Percentiles rank a stretch among this genome's conserved stretches.
Conservation (phyloP, 2,888 invertebrate species). For the Sturmia bella region DNA sequence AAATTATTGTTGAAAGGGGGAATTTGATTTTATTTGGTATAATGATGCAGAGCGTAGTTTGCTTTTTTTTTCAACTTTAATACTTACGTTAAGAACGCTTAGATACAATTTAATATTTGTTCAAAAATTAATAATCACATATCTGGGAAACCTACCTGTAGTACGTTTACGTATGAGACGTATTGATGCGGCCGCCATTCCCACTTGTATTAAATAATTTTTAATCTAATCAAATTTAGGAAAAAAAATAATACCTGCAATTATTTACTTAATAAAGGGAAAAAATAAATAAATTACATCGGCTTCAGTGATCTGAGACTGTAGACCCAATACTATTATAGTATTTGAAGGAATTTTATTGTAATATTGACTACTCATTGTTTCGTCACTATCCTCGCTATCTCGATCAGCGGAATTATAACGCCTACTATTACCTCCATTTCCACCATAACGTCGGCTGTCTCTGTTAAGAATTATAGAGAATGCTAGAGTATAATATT, state of each 20-base stretch:
- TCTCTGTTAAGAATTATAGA: slow-evolving; percentile 65
- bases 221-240: slow-evolving; percentile 85
- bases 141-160: slow-evolving; percentile 86
- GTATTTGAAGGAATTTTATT: slow-evolving; percentile 86
- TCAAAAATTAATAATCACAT: slow-evolving; percentile 45
- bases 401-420: slow-evolving; percentile 75
- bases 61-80: slow-evolving; percentile 59
- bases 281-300: slow-evolving; percentile 84
- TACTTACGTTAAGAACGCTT: slow-evolving; percentile 63
- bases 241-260: too few relatives aligned
- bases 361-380: slow-evolving; percentile 82
- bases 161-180: slow-evolving; percentile 91
- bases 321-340: slow-evolving; percentile 88
- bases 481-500: too few relatives aligned
- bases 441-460: slow-evolving; percentile 68
- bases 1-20: slow-evolving; percentile 56
- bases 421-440: slow-evolving; percentile 71
- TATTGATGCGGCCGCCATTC: slow-evolving; percentile 90
- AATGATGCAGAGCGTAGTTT: slow-evolving; percentile 69
- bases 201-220: slow-evolving; percentile 88
- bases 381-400: slow-evolving; percentile 78
- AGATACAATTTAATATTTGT: slow-evolving; percentile 37
- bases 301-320: slow-evolving; percentile 89
- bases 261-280: slow-evolving; percentile 34
- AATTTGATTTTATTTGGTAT: slow-evolving; percentile 53